Percentiles rank a stretch among this genome's conserved stretches.
phyloP scores from a whole-genome alignment of 2,888 invertebrate genomes.

The Exocentrus adspersus region DNA sequence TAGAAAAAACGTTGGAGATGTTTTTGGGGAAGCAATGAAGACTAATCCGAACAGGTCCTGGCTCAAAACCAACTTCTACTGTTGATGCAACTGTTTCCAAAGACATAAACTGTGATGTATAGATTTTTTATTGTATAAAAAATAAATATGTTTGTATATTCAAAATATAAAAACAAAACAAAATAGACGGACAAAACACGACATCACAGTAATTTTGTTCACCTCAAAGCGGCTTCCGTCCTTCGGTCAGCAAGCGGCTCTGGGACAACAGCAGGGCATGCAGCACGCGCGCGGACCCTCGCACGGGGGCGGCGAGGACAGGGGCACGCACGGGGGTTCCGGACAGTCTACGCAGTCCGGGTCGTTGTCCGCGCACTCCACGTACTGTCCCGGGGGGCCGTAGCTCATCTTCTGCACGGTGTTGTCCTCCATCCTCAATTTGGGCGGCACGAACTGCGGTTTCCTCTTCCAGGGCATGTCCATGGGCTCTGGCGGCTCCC shows the following conservation, averaged over 20 bases:
- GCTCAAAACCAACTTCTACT: too few species aligned
- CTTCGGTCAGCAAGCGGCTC: constrained; percentile 56
- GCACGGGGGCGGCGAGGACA: constrained; percentile 32
- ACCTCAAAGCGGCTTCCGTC: background rate
- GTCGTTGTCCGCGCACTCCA: constrained; percentile 68
- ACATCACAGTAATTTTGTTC: constrained; percentile 5
- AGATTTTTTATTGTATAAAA: background rate
- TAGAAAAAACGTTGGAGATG: too few species aligned
- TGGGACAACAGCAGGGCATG: constrained; percentile 60
- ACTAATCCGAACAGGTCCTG: too few species aligned
- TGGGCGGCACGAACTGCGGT: constrained; percentile 61
- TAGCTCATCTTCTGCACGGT: constrained; percentile 73
- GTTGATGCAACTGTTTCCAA: too few species aligned
- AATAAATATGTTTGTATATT: background rate
- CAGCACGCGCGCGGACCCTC: constrained; percentile 50
- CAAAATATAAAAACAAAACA: background rate
- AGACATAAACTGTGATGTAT: background rate
- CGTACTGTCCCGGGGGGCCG: constrained; percentile 69
- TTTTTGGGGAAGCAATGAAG: too few species aligned
- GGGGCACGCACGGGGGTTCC: constrained; percentile 45
- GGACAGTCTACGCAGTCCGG: constrained; percentile 65
- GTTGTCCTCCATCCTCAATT: constrained; percentile 66
- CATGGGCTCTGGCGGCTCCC: constrained; percentile 58
- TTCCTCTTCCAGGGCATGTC: constrained; percentile 63
- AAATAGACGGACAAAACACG: background rate